Evolutionary conservation across 2,888 invertebrate genomes (phyloP), one percentile per base, ranked within the genome.

Genomic region (Leptopilina syphax): DNA sequence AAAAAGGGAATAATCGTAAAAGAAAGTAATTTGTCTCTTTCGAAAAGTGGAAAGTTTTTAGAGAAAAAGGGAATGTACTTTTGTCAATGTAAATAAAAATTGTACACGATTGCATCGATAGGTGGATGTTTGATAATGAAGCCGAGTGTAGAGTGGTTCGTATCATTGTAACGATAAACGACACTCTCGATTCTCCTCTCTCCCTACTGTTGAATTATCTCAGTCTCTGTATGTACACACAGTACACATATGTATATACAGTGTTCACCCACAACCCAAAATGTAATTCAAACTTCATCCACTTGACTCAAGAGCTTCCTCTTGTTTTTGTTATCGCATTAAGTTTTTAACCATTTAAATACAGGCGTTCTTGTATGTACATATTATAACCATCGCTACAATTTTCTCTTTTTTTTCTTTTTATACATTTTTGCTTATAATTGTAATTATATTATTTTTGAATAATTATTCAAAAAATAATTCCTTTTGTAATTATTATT

Each of bases 151-250:
- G 67, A 67, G 18, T 67, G 67, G 67, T 67, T 67, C 47, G 73
- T 73, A 73, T 73, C n/a, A 34, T 73, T 73, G 73, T 73, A 57
- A 73, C 57, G 27, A 54, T 34, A 73, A 73, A 24, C 57, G 34
- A 73, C 73, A 57, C 41, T 34, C 54, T 41, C 34, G 57, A 73
- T 50, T 57, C 34, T 73, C 73, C 34, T 73, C 34, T 73, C 73
- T n/a, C 57, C 4, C 1, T 57, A 57, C n/a, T 57, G 34, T 73
- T 4, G 70, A 70, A 54, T 41, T 73, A 73, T 73, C 54, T 34
- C 70, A 73, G 27, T 8, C 18, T 10, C 5, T 34, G 41, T 41
- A 73, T 54, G 7, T 44, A 44, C 44, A 44, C 7, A 57, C 13
- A 18, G 18, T 34, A 3, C 44, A 70, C 10, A 73, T 47, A 47